A percentile compares a stretch with the other conserved stretches of the same genome.
These are phyloP conservation scores for Pygocentrus nattereri DNA, from an alignment of 2,797 vertebrate genomes.

Conservation along the genomic window DNA sequence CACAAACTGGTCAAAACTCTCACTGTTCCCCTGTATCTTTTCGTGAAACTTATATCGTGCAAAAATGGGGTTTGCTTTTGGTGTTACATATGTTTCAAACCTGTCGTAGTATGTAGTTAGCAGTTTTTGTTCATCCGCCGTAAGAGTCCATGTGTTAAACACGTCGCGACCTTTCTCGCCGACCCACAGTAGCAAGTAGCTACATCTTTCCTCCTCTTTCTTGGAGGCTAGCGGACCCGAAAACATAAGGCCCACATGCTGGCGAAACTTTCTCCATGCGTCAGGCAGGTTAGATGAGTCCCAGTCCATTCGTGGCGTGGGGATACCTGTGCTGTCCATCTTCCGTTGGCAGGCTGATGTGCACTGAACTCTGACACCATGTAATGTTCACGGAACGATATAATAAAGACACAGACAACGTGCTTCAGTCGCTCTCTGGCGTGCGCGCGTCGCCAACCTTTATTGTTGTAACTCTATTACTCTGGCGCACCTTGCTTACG, in stretches of 20 bases:
- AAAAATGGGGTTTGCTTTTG: conserved; percentile 40
- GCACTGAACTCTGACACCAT: not conserved
- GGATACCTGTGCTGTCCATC: not conserved
- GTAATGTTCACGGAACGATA: no score
- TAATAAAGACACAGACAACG: no score
- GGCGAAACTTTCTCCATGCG: conserved; percentile 10
- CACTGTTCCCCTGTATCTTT: not conserved
- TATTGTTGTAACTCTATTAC: no score
- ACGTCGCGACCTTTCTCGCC: conserved; percentile 29
- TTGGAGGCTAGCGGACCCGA: not conserved
- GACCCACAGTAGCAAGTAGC: conserved; percentile 12
- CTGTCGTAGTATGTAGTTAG: conserved; percentile 26
- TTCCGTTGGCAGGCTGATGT: no score
- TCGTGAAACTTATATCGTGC: conserved; percentile 41
- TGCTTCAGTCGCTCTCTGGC: no score
- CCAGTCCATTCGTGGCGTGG: conserved; percentile 5
- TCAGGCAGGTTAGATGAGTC: conserved; percentile 1
- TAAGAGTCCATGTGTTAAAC: conserved; percentile 33
- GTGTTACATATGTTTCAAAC: conserved; percentile 11
- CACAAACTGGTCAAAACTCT: conserved; percentile 25
- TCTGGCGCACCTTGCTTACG: no score
- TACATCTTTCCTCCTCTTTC: conserved; percentile 9
- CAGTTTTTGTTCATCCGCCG: not conserved
- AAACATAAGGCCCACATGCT: not conserved
- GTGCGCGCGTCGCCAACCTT: no score